phyloP scores from a whole-genome alignment of 2,888 invertebrate genomes.

The Dusona sp. region DNA sequence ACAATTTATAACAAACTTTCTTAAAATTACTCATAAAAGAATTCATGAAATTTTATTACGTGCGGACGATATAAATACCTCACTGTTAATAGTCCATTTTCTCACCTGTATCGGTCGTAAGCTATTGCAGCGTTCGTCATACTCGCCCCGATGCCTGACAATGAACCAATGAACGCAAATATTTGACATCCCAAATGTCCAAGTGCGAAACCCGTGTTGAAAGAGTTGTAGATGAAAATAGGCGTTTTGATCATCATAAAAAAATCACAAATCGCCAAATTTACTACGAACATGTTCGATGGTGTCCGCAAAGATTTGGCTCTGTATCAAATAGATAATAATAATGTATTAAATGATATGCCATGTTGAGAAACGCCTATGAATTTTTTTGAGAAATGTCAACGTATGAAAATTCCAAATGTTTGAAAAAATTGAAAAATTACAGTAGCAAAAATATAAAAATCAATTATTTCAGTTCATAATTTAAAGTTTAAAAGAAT shows the following conservation, averaged over 20 bases:
- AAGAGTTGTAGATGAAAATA: conserved; percentile 94
- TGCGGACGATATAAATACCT: not conserved
- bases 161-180: conserved; percentile 91
- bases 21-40: too few species aligned
- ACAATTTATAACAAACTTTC: too few species aligned
- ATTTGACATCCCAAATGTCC: conserved; percentile 92
- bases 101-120: conserved; percentile 89
- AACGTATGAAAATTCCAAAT: not conserved
- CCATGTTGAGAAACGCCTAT: not conserved
- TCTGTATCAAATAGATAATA: conserved; percentile 82
- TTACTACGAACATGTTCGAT: conserved; percentile 93
- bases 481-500: too few species aligned
- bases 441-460: not conserved
- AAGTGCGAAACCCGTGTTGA: conserved; percentile 90
- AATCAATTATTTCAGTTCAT: too few species aligned
- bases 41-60: too few species aligned
- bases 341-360: not conserved
- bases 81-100: not conserved
- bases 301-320: conserved; percentile 91
- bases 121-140: conserved; percentile 95
- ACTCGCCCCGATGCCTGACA: conserved; percentile 92
- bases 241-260: conserved; percentile 95
- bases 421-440: not conserved
- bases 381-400: not conserved
- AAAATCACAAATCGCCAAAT: conserved; percentile 93